Evolutionary conservation across 2,113 vertebrate species (phyloP), one percentile per base, ranked within the genome.

Genomic region (Xenopus borealis): DNA sequence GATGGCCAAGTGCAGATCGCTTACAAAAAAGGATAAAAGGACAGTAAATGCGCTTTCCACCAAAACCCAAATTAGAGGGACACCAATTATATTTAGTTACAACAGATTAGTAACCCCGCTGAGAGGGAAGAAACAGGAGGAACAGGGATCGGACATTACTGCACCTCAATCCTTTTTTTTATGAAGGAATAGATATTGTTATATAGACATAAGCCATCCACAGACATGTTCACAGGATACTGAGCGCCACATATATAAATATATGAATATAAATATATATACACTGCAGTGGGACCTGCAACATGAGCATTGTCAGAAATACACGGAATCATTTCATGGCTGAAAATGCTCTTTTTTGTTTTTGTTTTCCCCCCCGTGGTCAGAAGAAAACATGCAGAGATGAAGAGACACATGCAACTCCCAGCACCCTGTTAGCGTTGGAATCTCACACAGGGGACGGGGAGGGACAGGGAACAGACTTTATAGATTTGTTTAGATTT

Each of bases 361-460:
- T 53, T 79, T 79, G n/a, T n/a, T n/a, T n/a, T n/a, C n/a, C n/a
- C 75, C 85, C 81, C 82, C 4, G 66, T 80, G 78, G 80, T 83
- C 83, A 89, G 81, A 87, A 40, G 1, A 40, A 87, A 52, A 89
- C 92, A 93, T 92, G 91, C 92, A 93, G 83, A 86, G 89, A 91
- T 91, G 88, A 91, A 85, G 81, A 75, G 80, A 81, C 86, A 82
- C 92, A 93, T 93, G 91, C 91, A 81, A 86, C 80, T 80, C 82
- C 87, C 87, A 85, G 80, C 88, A 85, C 87, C 85, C 89, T 78
- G 89, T 91, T 91, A 90, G 87, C 12, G 83, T 76, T 83, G 70
- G 83, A 83, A 86, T 85, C 73, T 64, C 82, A 85, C 81, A 83
- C 82, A 88, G 14, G 11, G 72, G 68, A 78, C 79, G 83, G 83